Evolutionary conservation across 2,113 vertebrate genomes (phyloP).

Genomic region (Oostethus manadensis): DNA sequence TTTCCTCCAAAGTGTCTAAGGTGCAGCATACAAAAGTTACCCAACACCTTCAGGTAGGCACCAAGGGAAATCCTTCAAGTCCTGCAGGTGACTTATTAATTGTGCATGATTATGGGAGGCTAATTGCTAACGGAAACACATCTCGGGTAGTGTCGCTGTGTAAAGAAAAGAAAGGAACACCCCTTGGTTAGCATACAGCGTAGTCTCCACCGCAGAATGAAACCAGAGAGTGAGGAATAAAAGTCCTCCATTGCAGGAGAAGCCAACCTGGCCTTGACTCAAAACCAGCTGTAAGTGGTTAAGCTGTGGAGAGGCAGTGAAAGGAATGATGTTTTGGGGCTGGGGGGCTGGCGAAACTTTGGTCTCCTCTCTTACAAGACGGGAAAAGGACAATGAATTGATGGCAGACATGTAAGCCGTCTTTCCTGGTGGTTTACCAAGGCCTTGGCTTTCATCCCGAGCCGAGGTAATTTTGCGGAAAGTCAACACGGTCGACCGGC

Average conservation of each 20-base stretch:
- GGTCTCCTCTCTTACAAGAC: constrained; percentile 43
- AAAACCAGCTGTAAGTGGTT: constrained; percentile 73
- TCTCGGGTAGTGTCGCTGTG: constrained; percentile 29
- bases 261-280: constrained; percentile 68
- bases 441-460: constrained; percentile 20
- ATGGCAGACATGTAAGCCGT: constrained; percentile 12
- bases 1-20: constrained; percentile 18
- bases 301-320: constrained; percentile 37
- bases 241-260: constrained; percentile 65
- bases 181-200: constrained; percentile 52
- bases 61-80: constrained; percentile 41
- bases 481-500: constrained; percentile 24
- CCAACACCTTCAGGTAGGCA: constrained; percentile 27
- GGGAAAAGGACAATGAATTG: constrained; percentile 40
- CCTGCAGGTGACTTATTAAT: constrained; percentile 34
- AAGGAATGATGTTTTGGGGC: constrained; percentile 20
- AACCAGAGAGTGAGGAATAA: constrained; percentile 67
- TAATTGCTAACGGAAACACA: constrained; percentile 34
- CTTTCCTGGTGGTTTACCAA: constrained; percentile 17
- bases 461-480: constrained; percentile 29
- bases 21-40: constrained; percentile 22
- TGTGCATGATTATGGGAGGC: constrained; percentile 32
- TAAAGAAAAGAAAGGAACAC: constrained; percentile 50
- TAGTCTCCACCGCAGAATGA: constrained; percentile 50
- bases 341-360: constrained; percentile 49